Conservation (phyloP, 2,888 invertebrate genomes). For the Choristoneura rosaceana region DNA sequence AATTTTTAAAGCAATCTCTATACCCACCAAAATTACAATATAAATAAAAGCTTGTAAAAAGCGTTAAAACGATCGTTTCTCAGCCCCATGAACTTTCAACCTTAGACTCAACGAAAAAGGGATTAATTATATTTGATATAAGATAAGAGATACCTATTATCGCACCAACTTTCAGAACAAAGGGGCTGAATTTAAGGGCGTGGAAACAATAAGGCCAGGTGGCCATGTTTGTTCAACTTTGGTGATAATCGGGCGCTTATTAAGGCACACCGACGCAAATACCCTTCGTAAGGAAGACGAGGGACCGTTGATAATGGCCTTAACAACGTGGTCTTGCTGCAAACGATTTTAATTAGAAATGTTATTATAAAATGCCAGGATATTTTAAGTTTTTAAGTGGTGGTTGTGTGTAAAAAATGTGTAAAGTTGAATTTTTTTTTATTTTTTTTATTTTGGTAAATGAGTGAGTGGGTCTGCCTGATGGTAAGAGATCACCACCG, state of each 20-base stretch:
- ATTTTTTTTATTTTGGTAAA: no score
- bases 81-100: neutral
- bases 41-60: neutral
- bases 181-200: conserved; percentile 41
- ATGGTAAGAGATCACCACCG: no score
- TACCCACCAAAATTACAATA: no score
- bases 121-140: conserved; percentile 33
- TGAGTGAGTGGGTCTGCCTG: no score
- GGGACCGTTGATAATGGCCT: conserved; percentile 40
- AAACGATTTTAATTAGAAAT: conserved; percentile 39
- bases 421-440: no score
- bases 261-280: conserved; percentile 35
- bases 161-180: conserved; percentile 38
- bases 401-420: neutral
- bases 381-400: neutral
- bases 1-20: no score
- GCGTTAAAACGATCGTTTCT: neutral
- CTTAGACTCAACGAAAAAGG: conserved; percentile 10
- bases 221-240: conserved; percentile 41
- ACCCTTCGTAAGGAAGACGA: conserved; percentile 32
- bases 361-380: conserved; percentile 9
- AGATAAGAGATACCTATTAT: conserved; percentile 42
- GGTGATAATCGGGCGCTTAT: conserved; percentile 43
- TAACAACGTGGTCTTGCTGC: conserved; percentile 21
- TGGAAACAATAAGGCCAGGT: conserved; percentile 41